These are phyloP conservation scores for Chelonus formosanus DNA, from an alignment of 2,888 invertebrate species.

Conservation along the genomic window DNA sequence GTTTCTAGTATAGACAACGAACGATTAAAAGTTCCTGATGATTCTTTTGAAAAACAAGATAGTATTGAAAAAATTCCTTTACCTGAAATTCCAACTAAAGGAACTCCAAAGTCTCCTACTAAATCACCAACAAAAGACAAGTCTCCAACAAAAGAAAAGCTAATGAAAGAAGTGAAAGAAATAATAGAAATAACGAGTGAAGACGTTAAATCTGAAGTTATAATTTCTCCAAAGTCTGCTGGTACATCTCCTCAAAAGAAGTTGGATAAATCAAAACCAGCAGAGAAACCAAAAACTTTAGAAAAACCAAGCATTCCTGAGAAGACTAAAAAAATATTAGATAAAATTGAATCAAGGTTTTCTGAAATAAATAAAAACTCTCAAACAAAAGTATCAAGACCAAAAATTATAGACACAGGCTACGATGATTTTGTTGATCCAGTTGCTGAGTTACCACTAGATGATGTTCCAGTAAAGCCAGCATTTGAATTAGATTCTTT, in stretches of 20 bases:
- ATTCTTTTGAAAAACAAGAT: conserved; percentile 58
- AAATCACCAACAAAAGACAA: conserved; percentile 26
- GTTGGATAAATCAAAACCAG: conserved; percentile 46
- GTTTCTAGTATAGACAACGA: conserved; percentile 51
- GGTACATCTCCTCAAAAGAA: conserved; percentile 21
- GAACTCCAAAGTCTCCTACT: conserved; percentile 33
- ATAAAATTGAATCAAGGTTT: conserved; percentile 59
- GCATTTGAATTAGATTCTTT: conserved; percentile 59
- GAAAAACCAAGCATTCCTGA: conserved; percentile 62
- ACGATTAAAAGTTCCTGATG: conserved; percentile 53
- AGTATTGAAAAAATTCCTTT: conserved; percentile 62
- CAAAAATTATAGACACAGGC: conserved; percentile 62
- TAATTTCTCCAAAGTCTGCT: conserved; percentile 9
- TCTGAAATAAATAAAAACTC: conserved; percentile 55
- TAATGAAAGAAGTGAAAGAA: conserved; percentile 35
- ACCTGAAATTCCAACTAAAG: conserved; percentile 55
- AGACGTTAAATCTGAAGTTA: conserved; percentile 22
- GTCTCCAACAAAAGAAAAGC: conserved; percentile 34
- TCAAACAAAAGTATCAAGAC: conserved; percentile 51
- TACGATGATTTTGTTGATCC: conserved; percentile 64
- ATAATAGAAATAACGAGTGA: conserved; percentile 22
- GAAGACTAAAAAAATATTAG: conserved; percentile 61
- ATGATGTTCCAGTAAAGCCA: conserved; percentile 61
- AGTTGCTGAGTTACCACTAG: conserved; percentile 61
- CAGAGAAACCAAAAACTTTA: conserved; percentile 49